Percentiles rank a stretch among this genome's conserved stretches.
These are phyloP conservation scores for Nothoprocta pentlandii DNA, from an alignment of 2,113 vertebrate species.

Conservation along the genomic window DNA sequence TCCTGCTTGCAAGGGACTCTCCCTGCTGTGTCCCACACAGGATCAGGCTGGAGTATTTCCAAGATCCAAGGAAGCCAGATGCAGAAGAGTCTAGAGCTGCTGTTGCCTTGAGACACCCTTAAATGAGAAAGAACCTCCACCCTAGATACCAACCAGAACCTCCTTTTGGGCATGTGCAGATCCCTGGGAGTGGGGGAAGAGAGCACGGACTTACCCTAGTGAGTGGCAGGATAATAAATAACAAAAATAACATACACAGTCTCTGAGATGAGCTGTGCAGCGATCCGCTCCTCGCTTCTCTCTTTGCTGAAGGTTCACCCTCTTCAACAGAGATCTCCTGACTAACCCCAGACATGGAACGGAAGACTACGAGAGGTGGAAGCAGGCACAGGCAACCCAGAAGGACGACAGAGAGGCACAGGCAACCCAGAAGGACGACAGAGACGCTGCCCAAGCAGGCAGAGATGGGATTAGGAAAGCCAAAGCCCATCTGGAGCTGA, in stretches of 20 bases:
- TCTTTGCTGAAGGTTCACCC: background rate
- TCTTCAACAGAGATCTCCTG: too few species aligned
- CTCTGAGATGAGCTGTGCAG: background rate
- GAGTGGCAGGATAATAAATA: background rate
- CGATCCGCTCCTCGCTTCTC: background rate
- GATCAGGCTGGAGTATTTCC: background rate
- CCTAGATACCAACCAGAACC: background rate
- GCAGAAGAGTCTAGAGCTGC: background rate
- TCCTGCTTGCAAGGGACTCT: rapidly evolving
- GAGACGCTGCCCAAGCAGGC: too few species aligned
- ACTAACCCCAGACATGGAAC: too few species aligned
- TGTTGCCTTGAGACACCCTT: background rate
- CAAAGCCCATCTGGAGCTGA: too few species aligned
- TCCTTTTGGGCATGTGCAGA: background rate
- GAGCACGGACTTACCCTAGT: background rate
- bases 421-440: too few species aligned
- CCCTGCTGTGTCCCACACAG: background rate
- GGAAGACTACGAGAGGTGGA: too few species aligned
- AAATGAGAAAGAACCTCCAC: background rate
- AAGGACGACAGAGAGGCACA: too few species aligned
- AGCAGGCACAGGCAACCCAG: too few species aligned
- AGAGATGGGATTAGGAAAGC: too few species aligned
- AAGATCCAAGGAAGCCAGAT: background rate
- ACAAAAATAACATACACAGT: background rate
- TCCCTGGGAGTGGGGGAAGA: background rate